Evolutionary conservation across 35 echinoderm and acorn worm genomes (phyloP).

Genomic region (Eucidaris tribuloides): DNA sequence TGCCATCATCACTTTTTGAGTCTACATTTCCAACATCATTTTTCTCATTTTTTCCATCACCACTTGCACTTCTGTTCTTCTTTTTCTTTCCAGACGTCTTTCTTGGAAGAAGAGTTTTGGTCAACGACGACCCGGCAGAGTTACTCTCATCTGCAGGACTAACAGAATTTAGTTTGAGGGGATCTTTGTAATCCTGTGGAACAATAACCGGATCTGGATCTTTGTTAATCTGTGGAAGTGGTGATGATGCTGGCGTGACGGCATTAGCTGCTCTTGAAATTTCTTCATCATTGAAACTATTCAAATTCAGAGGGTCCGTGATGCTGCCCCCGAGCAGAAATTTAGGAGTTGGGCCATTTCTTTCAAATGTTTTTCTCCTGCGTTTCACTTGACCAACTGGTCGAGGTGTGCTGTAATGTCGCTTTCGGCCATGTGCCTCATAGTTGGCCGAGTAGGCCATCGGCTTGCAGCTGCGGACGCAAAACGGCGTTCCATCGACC

Average conservation of each 20-base stretch:
- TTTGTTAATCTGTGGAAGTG: conserved; percentile 81
- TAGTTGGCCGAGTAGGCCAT: too few relatives aligned
- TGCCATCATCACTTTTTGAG: conserved; percentile 4
- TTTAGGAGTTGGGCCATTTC: conserved; percentile 39
- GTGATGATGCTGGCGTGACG: conserved; percentile 76
- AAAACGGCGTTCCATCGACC: too few relatives aligned
- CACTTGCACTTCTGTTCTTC: conserved; percentile 35
- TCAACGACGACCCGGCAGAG: conserved; percentile 26
- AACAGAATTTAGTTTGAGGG: conserved; percentile 82
- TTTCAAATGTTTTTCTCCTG: conserved; percentile 74
- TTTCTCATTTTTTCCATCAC: conserved; percentile 37
- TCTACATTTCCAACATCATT: conserved; percentile 25
- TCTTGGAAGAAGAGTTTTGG: conserved; percentile 27
- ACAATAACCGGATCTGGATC: conserved; percentile 95
- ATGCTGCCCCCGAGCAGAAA: conserved; percentile 87
- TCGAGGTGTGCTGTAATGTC: conserved; percentile 3
- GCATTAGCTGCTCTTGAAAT: conserved; percentile 67
- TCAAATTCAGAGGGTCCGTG: conserved; percentile 92
- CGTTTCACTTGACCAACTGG: conserved; percentile 32
- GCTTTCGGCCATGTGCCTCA: background rate
- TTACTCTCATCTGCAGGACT: conserved; percentile 41
- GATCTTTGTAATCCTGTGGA: conserved; percentile 82
- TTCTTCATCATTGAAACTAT: conserved; percentile 82
- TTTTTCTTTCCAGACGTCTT: conserved; percentile 46
- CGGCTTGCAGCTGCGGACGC: too few relatives aligned